Evolutionary conservation across 2,113 vertebrate genomes (phyloP).

Genomic region (Carassius carassius): DNA sequence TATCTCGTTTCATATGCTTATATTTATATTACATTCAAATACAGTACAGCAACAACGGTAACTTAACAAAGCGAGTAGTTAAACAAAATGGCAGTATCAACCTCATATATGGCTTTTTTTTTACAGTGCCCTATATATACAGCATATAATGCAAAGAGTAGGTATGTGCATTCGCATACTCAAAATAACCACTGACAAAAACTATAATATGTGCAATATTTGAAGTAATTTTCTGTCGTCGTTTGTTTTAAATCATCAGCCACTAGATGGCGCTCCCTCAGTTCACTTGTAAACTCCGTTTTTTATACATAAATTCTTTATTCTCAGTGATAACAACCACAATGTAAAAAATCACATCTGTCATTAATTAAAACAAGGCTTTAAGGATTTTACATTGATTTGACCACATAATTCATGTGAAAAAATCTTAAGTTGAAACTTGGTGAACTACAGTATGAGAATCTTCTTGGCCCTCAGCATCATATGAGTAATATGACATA

Average conservation of each 20-base stretch:
- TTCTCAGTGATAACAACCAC: too few relatives aligned
- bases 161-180: too few relatives aligned
- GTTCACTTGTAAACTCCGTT: not conserved
- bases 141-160: too few relatives aligned
- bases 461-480: slow-evolving; percentile 71
- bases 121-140: not conserved
- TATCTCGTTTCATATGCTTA: too few relatives aligned
- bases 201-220: too few relatives aligned
- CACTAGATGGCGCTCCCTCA: not conserved
- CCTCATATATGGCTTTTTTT: not conserved
- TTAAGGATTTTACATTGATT: not conserved
- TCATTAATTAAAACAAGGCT: not conserved
- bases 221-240: not conserved
- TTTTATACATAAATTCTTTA: not conserved
- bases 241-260: not conserved
- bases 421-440: slow-evolving; percentile 70
- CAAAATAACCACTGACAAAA: too few relatives aligned
- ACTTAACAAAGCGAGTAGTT: too few relatives aligned
- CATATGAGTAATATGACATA: slow-evolving; percentile 75
- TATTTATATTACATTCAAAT: too few relatives aligned
- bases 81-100: too few relatives aligned
- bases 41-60: too few relatives aligned
- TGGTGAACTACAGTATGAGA: slow-evolving; percentile 70
- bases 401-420: slow-evolving; percentile 80
- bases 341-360: not conserved